Evolutionary conservation across 2,113 vertebrate genomes (phyloP), one percentile per base, ranked within the genome.

Genomic region (Agelaius phoeniceus): DNA sequence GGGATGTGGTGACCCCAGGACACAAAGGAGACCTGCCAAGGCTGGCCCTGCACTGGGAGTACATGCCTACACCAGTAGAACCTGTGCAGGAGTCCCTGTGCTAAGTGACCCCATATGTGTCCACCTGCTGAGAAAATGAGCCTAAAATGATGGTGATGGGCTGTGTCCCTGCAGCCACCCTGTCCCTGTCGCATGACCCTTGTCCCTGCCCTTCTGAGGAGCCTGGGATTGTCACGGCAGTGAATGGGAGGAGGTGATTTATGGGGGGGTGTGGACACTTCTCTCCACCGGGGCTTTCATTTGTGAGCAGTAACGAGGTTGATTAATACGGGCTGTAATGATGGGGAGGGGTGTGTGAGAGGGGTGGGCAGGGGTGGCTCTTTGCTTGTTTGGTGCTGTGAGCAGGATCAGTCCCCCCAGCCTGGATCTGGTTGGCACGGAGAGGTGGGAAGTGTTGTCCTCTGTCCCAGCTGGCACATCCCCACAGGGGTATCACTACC

Each of bases 231-330:
- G 78, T 93, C 49, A 37, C 0, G 0, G 78, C 66, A 72, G 43
- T 90, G 85, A 93, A 95, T 84, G 58, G 54, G 54, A 95, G 27
- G 17, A 84, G 24, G 62, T 85, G 85, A 95, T 95, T 96, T 97
- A 96, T 81, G 6, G 46, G 5, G 72, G 19, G 68, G 49, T 49
- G 86, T 62, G 55, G 76, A 84, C 44, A 51, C 33, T 37, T 37
- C 31, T 59, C 57, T 81, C 37, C 24, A 35, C 39, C 21, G 35
- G 27, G 67, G 54, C 44, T 91, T 92, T 91, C 43, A 74, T 78
- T 92, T 74, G 57, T 71, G 43, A 21, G 84, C 57, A 81, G 69
- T 74, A 94, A 81, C 0, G 2, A 93, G 73, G 48, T 48, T 74
- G 91, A 93, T 83, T 84, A 91, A 94, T 46, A 87, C 67, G 14